Conservation (phyloP, 2,888 invertebrate genomes). For the Latrodectus elegans region DNA sequence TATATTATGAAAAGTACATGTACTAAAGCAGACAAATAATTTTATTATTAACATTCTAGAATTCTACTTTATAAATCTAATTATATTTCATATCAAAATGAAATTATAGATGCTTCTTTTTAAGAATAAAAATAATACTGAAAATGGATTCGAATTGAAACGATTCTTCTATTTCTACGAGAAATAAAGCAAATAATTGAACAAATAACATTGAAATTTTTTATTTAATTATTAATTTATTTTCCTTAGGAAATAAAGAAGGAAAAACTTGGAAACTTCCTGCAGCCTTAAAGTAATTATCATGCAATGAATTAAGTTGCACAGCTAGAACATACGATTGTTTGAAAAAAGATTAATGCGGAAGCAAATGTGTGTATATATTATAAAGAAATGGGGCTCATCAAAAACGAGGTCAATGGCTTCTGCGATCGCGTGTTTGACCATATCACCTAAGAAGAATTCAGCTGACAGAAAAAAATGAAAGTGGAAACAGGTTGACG, state of each 20-base stretch:
- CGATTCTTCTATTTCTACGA: neutral
- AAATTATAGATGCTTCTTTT: neutral
- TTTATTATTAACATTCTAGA: no score
- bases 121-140: neutral
- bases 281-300: no score
- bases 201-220: neutral
- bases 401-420: slow-evolving; percentile 56
- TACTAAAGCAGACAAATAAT: no score
- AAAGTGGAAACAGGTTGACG: slow-evolving; percentile 22
- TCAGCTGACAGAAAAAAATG: slow-evolving; percentile 12
- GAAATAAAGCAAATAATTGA: neutral
- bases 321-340: slow-evolving; percentile 24
- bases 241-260: neutral
- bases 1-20: no score
- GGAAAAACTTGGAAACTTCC: neutral
- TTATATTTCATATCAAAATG: no score
- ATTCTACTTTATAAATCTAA: no score
- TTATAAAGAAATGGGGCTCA: neutral
- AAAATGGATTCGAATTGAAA: neutral
- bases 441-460: slow-evolving; percentile 10
- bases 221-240: neutral
- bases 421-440: slow-evolving; percentile 44
- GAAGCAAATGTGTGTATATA: slow-evolving; percentile 16
- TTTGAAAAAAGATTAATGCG: slow-evolving; percentile 31
- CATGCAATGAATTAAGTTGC: no score